A percentile compares a stretch with the other conserved stretches of the same genome.
Conservation (phyloP, 2,113 vertebrate genomes). For the Peromyscus leucopus region DNA sequence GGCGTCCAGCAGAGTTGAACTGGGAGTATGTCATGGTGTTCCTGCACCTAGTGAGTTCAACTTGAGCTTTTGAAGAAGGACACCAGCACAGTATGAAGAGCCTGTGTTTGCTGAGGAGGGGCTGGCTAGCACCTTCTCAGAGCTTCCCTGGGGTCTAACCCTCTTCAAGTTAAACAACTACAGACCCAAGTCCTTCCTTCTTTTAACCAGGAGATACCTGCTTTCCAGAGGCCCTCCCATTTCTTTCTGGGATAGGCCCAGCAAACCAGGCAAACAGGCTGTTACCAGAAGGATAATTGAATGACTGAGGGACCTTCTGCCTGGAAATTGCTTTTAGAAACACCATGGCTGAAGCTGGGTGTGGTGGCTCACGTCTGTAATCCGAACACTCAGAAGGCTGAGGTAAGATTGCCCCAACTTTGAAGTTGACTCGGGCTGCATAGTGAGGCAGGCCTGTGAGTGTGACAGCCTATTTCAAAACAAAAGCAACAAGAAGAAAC, state of each 20-base stretch:
- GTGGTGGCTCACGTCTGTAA: not conserved
- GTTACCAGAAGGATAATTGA: not conserved
- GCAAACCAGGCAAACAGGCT: not conserved
- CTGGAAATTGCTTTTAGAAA: not conserved
- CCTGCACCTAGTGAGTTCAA: not conserved
- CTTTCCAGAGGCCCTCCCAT: not conserved
- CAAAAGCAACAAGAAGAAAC: not conserved
- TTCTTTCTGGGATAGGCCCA: not conserved
- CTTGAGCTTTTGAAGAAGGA: not conserved
- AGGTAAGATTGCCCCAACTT: not conserved
- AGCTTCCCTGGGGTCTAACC: not conserved
- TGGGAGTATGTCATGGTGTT: not conserved
- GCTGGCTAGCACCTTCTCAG: not conserved
- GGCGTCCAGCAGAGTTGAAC: slow-evolving; percentile 69
- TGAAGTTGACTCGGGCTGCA: not conserved
- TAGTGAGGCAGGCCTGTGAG: not conserved
- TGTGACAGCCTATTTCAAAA: not conserved
- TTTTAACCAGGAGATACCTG: not conserved
- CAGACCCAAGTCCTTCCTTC: not conserved
- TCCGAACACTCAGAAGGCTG: not conserved
- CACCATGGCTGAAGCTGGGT: not conserved
- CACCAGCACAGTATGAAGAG: not conserved
- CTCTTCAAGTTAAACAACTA: not conserved
- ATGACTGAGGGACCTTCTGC: not conserved
- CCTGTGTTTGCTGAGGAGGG: not conserved